A percentile compares a stretch with the other conserved stretches of the same genome.
Evolutionary conservation across 2,888 invertebrate species (phyloP).

Genomic region (Iselma pallidipennis): DNA sequence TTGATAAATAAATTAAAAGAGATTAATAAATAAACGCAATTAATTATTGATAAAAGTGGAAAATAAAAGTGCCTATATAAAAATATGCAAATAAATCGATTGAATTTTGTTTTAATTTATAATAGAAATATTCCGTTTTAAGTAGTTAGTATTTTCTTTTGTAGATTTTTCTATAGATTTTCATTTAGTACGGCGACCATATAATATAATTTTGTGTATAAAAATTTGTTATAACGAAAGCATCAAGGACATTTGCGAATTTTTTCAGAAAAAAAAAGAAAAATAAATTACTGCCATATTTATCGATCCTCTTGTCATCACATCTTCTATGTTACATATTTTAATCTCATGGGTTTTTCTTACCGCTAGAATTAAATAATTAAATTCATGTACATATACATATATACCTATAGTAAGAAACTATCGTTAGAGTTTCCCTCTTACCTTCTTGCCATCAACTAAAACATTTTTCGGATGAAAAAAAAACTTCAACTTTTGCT

Average conservation of each 20-base stretch:
- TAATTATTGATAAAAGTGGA: slow-evolving; percentile 8
- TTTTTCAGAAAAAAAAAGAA: slow-evolving; percentile 23
- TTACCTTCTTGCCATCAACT: slow-evolving; percentile 6
- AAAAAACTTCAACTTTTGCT: too few species aligned
- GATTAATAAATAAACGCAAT: slow-evolving; percentile 5
- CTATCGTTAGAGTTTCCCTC: not conserved
- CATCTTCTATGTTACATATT: slow-evolving; percentile 32
- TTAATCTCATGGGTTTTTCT: slow-evolving; percentile 25
- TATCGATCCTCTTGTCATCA: slow-evolving; percentile 35
- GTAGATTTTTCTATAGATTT: not conserved
- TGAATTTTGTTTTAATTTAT: not conserved
- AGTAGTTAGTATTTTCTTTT: too few species aligned
- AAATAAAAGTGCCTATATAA: not conserved
- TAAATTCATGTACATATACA: not conserved
- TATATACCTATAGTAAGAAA: too few species aligned
- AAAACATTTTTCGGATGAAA: not conserved
- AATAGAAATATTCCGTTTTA: too few species aligned
- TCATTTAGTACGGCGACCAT: not conserved
- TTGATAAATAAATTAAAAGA: slow-evolving; percentile 6
- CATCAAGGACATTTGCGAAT: slow-evolving; percentile 31
- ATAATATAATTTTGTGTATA: slow-evolving; percentile 7
- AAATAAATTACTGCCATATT: slow-evolving; percentile 43
- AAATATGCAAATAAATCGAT: not conserved
- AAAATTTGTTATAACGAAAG: slow-evolving; percentile 18
- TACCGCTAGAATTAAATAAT: slow-evolving; percentile 21